Evolutionary conservation across 35 echinoderm and acorn worm species (phyloP), one percentile per base, ranked within the genome.

Genomic region (Lytechinus variegatus): DNA sequence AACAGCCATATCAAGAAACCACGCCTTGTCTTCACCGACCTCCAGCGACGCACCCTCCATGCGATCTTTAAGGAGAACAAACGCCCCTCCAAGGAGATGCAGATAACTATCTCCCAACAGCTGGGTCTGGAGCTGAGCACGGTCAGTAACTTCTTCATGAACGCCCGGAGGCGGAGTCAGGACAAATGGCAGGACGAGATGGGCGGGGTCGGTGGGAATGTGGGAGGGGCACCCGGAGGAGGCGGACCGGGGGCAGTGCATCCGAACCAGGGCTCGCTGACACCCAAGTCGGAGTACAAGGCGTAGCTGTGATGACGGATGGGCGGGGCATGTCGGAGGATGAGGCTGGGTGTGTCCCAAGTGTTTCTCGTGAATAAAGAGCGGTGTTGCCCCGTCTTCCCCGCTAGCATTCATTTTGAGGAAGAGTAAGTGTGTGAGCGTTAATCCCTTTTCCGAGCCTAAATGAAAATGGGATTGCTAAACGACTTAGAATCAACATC

Each of bases 61-160:
- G 98, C 98, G 52, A 99, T 99, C 95, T 99, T 99, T 95, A 99
- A 99, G 95, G 98, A 99, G 93, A 99, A 96, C 94, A 99, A 99
- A 61, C 92, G 98, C 87, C 98, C 98, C 55, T 98, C 98, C 52
- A 99, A 99, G 89, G 98, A 99, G 91, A 98, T 99, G 97, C 98
- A 99, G 90, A 98, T 99, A 87, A 98, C 97, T 58, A 99, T 99
- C 53, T 97, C 98, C 12, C 97, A 98, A 87, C 98, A 99, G 93
- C 94, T 99, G 2, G 98, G 98, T 53, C 94, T 99, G 2, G 98
- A 99, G 91, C 96, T 99, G 6, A 99, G 97, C 95, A 99, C 98
- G 27, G 98, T 99, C 94, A 99, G 98, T 94, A 99, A 99, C 96
- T 99, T 99, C 95, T 99, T 99, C 96, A 99, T 99, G 98, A 99